These are phyloP conservation scores for Chaenocephalus aceratus DNA, from an alignment of 2,113 vertebrate genomes.

Conservation along the genomic window DNA sequence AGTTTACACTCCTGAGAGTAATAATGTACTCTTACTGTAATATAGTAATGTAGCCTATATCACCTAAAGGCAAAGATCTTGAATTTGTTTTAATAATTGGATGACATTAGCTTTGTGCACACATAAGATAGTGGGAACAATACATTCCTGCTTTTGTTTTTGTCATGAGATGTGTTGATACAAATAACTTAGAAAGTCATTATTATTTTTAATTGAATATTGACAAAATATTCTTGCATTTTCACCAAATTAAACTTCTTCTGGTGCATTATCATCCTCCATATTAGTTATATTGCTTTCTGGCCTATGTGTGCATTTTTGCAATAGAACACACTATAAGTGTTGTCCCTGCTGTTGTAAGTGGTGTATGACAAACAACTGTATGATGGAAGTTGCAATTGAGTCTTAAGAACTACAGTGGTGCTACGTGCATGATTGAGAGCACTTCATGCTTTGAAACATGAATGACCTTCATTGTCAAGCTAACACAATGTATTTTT, in stretches of 20 bases:
- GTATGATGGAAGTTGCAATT: neutral
- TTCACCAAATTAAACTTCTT: neutral
- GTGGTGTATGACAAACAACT: neutral
- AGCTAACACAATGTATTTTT: constrained; percentile 42
- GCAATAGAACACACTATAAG: neutral
- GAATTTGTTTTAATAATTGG: neutral
- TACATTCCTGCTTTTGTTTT: neutral
- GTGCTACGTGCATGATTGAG: neutral
- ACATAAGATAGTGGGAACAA: neutral
- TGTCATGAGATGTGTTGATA: neutral
- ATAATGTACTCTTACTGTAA: neutral
- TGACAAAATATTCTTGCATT: too few species aligned
- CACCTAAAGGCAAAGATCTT: neutral
- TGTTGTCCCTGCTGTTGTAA: neutral
- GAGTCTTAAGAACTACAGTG: neutral
- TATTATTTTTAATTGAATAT: too few species aligned
- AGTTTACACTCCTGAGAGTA: neutral
- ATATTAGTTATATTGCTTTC: neutral
- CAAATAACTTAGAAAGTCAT: neutral
- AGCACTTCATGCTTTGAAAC: constrained; percentile 29
- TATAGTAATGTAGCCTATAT: neutral
- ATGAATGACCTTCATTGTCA: constrained; percentile 57
- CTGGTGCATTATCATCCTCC: neutral
- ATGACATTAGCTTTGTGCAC: neutral
- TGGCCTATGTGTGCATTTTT: neutral